Percentiles rank a stretch among this genome's conserved stretches.
phyloP scores from a whole-genome alignment of 2,797 vertebrate species.

The Micromesistius poutassou region DNA sequence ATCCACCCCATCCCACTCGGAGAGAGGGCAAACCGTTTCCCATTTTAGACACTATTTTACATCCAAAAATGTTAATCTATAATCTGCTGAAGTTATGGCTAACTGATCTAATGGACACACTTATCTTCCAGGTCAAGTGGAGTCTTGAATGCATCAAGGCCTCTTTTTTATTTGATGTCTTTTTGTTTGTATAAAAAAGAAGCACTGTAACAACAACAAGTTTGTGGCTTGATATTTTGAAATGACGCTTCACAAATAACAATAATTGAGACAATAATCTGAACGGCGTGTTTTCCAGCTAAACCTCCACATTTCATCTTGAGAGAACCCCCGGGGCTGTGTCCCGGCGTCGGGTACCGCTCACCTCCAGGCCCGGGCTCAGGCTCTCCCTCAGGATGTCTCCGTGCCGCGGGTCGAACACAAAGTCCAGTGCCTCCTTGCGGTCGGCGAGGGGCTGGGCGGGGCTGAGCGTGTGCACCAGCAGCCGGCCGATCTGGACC shows the following conservation, averaged over 20 bases:
- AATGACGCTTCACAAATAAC: no score
- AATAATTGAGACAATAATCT: no score
- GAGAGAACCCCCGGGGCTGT: not conserved
- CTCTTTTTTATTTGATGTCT: no score
- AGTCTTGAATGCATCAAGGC: no score
- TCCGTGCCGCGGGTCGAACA: conserved; percentile 80
- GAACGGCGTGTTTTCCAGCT: not conserved
- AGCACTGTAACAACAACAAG: no score
- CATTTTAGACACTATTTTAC: not conserved
- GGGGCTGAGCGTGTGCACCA: conserved; percentile 87
- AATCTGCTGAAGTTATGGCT: no score
- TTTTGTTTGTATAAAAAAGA: no score
- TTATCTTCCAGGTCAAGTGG: no score
- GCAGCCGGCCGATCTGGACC: conserved; percentile 87
- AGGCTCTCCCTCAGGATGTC: conserved; percentile 93
- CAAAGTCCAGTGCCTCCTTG: conserved; percentile 84
- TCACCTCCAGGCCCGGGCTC: conserved; percentile 87
- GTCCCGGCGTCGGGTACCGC: conserved; percentile 3
- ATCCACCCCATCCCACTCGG: not conserved
- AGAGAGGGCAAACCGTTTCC: not conserved
- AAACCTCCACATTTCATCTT: not conserved
- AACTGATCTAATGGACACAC: no score
- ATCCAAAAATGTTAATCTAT: no score
- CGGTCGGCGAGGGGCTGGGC: conserved; percentile 76
- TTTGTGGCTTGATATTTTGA: no score